These are phyloP conservation scores for Drosophila kokeensis DNA, from an alignment of 2,888 invertebrate species.

Conservation along the genomic window DNA sequence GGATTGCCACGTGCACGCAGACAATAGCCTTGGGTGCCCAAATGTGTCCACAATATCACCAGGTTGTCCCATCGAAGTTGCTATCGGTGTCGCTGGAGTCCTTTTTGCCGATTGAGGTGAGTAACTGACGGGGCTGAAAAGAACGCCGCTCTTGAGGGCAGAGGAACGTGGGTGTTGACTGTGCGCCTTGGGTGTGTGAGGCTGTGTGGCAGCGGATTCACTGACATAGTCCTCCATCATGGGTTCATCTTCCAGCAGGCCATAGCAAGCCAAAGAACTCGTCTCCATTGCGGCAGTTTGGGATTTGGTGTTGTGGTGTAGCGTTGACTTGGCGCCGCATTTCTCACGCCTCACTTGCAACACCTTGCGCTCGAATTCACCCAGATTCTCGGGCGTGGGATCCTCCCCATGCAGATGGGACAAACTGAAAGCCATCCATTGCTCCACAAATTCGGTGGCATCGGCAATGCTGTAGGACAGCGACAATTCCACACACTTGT, in stretches of 20 bases:
- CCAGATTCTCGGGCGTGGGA: conserved; percentile 87
- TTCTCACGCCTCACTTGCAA: conserved; percentile 86
- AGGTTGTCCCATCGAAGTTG: conserved; percentile 73
- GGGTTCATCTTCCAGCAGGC: conserved; percentile 64
- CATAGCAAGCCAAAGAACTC: conserved; percentile 80
- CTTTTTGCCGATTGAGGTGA: conserved; percentile 80
- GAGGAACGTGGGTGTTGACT: conserved; percentile 58
- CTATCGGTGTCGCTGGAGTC: conserved; percentile 13
- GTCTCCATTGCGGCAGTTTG: conserved; percentile 41
- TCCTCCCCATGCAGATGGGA: conserved; percentile 88
- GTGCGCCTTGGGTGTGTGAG: conserved; percentile 71
- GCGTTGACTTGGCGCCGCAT: conserved; percentile 52
- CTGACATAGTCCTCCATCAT: conserved; percentile 74
- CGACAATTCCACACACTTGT: conserved; percentile 89
- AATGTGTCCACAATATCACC: conserved; percentile 88
- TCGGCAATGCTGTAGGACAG: conserved; percentile 87
- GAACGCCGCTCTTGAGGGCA: conserved; percentile 75
- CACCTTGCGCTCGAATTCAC: conserved; percentile 88
- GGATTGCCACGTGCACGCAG: conserved; percentile 81
- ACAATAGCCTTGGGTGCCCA: conserved; percentile 86
- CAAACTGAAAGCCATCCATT: conserved; percentile 92
- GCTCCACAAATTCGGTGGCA: conserved; percentile 90
- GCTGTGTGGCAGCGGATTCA: conserved; percentile 43
- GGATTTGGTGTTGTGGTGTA: conserved; percentile 40
- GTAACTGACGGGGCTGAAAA: conserved; percentile 84